Conservation (phyloP, 2,797 vertebrate genomes). For the Helostoma temminkii region DNA sequence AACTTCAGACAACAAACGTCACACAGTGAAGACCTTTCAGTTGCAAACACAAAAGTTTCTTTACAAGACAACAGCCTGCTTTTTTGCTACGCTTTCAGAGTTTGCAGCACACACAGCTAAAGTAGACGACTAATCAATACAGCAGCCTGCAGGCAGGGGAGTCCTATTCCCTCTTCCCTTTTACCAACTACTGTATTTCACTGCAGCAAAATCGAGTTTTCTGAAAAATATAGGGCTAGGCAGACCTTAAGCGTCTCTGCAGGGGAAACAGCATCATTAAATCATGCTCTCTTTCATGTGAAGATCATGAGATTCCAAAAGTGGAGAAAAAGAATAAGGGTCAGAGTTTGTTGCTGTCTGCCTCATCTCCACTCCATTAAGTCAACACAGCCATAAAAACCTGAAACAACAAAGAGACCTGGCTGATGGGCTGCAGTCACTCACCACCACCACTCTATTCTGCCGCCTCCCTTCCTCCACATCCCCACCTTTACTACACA, state of each 20-base stretch:
- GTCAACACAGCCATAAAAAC: conserved; percentile 55
- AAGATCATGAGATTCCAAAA: conserved; percentile 22
- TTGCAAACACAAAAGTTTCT: conserved; percentile 37
- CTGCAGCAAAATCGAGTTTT: conserved; percentile 78
- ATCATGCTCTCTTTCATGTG: conserved; percentile 10
- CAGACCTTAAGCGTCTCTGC: conserved; percentile 8
- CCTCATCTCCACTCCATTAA: conserved; percentile 23
- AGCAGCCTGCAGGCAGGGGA: conserved; percentile 67
- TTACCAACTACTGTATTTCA: conserved; percentile 65
- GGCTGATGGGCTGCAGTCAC: conserved; percentile 34
- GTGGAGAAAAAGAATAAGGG: not conserved
- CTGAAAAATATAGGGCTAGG: conserved; percentile 38
- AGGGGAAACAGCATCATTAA: conserved; percentile 18
- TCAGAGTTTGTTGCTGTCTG: not conserved
- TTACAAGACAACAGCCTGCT: conserved; percentile 2
- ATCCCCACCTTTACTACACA: conserved; percentile 12
- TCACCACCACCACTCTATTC: conserved; percentile 31
- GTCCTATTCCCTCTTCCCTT: conserved; percentile 66
- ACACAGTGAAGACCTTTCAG: not conserved
- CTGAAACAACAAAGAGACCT: conserved; percentile 63
- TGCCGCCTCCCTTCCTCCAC: conserved; percentile 31
- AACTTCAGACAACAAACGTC: not conserved
- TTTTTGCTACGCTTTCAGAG: conserved; percentile 64
- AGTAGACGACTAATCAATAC: conserved; percentile 80
- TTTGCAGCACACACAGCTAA: conserved; percentile 76